These are phyloP conservation scores for Cephalotes varians DNA, from an alignment of 2,888 invertebrate species.

Conservation along the genomic window DNA sequence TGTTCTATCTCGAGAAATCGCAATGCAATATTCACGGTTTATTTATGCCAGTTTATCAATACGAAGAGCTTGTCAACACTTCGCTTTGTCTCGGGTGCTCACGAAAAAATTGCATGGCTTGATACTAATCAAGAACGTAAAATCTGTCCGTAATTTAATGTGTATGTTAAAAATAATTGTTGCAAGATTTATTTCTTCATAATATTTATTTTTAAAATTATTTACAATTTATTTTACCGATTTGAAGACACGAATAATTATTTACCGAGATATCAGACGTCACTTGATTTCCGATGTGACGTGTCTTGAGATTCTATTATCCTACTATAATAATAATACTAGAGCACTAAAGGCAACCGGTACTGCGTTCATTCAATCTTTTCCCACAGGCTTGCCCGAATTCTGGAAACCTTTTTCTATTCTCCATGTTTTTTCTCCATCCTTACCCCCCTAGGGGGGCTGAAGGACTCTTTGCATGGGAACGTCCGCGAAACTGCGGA, in stretches of 20 bases:
- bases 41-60: neutral
- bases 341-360: conserved; percentile 78
- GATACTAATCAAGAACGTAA: neutral
- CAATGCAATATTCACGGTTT: neutral
- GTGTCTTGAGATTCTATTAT: conserved; percentile 71
- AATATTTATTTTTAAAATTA: neutral
- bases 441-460: conserved; percentile 55
- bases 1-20: neutral
- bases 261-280: neutral
- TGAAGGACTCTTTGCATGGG: conserved; percentile 71
- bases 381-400: conserved; percentile 84
- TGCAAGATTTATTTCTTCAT: neutral
- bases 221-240: neutral
- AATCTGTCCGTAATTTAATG: neutral
- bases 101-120: neutral
- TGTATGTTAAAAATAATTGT: neutral
- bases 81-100: no score
- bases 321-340: conserved; percentile 78
- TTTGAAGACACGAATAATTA: neutral
- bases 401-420: conserved; percentile 82
- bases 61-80: neutral
- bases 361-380: conserved; percentile 75
- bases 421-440: conserved; percentile 76
- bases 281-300: conserved; percentile 45
- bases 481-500: conserved; percentile 62